Percentiles rank a stretch among this genome's conserved stretches.
phyloP scores from a whole-genome alignment of 1,140 invertebrate genomes.

The Pristionchus pacificus region DNA sequence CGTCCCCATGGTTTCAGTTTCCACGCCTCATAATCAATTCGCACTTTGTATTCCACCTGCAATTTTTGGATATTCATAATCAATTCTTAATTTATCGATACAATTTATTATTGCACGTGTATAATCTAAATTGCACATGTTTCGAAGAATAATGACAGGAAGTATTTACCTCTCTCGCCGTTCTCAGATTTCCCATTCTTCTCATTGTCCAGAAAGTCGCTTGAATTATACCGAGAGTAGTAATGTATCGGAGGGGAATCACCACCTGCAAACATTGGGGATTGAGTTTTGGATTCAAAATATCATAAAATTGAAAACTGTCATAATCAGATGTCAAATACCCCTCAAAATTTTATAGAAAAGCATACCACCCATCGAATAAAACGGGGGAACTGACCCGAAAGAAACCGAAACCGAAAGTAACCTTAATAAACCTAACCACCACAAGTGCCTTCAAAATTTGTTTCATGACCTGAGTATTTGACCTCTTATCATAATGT shows the following conservation, averaged over 20 bases:
- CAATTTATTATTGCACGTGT: background rate
- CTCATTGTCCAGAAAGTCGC: constrained; percentile 40
- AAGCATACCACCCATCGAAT: no score
- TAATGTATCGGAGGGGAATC: constrained; percentile 46
- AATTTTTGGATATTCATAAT: background rate
- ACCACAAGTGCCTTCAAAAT: no score
- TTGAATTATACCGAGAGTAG: constrained; percentile 40
- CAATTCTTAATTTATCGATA: no score
- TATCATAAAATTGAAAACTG: no score
- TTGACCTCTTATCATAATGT: constrained; percentile 4
- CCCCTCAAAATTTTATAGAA: no score
- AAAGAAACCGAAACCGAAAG: no score
- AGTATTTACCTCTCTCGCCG: constrained; percentile 47
- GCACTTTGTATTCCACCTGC: background rate
- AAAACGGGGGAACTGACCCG: no score
- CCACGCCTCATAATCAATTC: background rate
- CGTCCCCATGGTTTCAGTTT: background rate
- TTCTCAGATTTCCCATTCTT: constrained; percentile 43
- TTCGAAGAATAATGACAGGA: no score
- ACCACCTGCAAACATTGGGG: constrained; percentile 44
- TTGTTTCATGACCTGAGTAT: no score
- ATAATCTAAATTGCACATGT: background rate
- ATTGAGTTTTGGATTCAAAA: no score
- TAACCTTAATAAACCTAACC: no score
- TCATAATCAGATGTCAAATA: no score